phyloP scores from a whole-genome alignment of 2,113 vertebrate genomes.

The Isurus oxyrinchus region DNA sequence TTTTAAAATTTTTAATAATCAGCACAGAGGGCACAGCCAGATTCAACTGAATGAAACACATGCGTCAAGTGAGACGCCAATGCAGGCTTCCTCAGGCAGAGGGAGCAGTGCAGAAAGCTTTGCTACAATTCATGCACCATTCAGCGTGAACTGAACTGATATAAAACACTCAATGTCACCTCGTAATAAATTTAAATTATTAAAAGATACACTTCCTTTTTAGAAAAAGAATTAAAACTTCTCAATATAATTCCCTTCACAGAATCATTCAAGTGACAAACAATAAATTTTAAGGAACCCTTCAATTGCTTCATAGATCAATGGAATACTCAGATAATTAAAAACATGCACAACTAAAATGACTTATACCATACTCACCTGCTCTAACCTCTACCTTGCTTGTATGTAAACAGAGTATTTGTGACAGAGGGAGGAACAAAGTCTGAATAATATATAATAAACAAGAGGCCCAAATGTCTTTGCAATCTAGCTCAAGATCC shows the following conservation, averaged over 20 bases:
- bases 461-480: neutral
- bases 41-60: neutral
- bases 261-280: constrained; percentile 14
- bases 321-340: neutral
- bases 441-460: neutral
- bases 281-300: neutral
- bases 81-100: neutral
- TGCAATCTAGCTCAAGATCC: neutral
- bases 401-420: neutral
- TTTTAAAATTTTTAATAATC: neutral
- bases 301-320: neutral
- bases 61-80: neutral
- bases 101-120: neutral
- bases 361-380: neutral
- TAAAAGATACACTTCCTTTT: neutral
- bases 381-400: neutral
- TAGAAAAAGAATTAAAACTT: neutral
- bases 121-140: neutral
- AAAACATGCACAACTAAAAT: neutral
- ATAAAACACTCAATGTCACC: constrained; percentile 3
- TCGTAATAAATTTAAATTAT: constrained; percentile 11
- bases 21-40: neutral
- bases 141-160: neutral
- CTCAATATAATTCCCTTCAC: neutral
- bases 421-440: neutral